These are phyloP conservation scores for Indicator maculatus DNA, from an alignment of 2,113 vertebrate species.

Conservation along the genomic window DNA sequence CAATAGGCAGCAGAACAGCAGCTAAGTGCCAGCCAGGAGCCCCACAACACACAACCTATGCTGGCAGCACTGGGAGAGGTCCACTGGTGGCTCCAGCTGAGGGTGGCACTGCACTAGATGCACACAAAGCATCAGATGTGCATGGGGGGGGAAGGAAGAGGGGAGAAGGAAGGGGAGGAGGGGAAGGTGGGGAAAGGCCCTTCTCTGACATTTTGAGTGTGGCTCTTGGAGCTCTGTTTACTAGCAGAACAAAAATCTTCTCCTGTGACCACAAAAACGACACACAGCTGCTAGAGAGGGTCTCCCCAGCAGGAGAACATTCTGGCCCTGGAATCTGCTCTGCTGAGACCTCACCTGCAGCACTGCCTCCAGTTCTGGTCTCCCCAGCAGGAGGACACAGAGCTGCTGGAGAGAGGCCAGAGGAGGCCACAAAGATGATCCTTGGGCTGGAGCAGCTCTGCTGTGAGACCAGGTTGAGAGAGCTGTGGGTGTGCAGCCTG, in stretches of 20 bases:
- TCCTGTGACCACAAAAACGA: neutral
- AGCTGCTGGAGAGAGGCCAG: no score
- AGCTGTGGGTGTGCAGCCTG: no score
- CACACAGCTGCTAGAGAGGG: no score
- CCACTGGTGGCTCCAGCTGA: neutral
- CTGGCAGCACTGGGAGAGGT: neutral
- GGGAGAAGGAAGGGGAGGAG: neutral
- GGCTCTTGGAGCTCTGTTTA: neutral
- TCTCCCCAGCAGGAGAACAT: no score
- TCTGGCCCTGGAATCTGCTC: no score
- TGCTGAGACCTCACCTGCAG: no score
- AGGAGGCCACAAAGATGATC: no score
- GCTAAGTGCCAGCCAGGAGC: neutral
- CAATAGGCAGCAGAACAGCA: neutral
- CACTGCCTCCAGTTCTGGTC: no score
- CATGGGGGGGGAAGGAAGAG: neutral
- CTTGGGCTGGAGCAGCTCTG: no score
- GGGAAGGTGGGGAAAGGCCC: no score
- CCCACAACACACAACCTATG: neutral
- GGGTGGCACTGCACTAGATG: neutral
- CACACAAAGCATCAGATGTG: neutral
- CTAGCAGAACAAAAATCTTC: neutral
- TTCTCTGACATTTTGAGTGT: neutral
- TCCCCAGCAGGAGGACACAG: no score
- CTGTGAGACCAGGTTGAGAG: no score